Base-by-base conservation (phyloP, 2,888 invertebrate species). In the Nomada lathburiana region DNA sequence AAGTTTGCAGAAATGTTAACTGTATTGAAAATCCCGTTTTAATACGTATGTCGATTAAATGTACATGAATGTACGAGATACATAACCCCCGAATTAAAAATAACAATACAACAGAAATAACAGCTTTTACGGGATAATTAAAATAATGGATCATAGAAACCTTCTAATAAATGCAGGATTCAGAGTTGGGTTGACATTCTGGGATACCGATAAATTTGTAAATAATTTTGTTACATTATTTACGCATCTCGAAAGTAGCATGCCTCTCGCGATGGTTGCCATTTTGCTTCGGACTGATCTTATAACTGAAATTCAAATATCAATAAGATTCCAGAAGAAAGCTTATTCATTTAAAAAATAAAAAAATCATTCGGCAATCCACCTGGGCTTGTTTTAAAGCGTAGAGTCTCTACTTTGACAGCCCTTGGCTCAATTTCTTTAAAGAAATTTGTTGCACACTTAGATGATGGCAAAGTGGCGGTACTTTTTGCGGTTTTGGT, bases 161-260 rank as follows among this genome's bases (percentile, higher is more conserved):
- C 89, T 84, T 60, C 36, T 81, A 62, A 73, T 23, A 60, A 65
- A 64, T 13, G 29, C 18, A 2, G 67, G 47, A 29, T n/a, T 70
- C 5, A 44, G 18, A 36, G 53, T 23, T n/a, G 74, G 29, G 0
- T 60, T 82, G 20, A 67, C 42, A 55, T 64, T 71, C 1, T 53
- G 5, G 9, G 67, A 42, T 36, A 89, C 65, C 55, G 90, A 88
- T 36, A 91, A 80, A 82, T 91, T 92, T 44, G 87, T 84, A 11
- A 93, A 83, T 26, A 91, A 69, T 65, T 91, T 93, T 29, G 89
- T 83, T 1, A 93, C 76, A 83, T 86, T 92, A 78, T 89, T 91
- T 76, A 92, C 63, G 47, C 76, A 76, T 67, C 69, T 89, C 2
- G 88, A 84, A 83, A 88, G 63, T 13, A 86, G 89, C 44, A 90